These are phyloP conservation scores for Hemichromis elongatus DNA, from an alignment of 2,113 vertebrate genomes.

Conservation along the genomic window DNA sequence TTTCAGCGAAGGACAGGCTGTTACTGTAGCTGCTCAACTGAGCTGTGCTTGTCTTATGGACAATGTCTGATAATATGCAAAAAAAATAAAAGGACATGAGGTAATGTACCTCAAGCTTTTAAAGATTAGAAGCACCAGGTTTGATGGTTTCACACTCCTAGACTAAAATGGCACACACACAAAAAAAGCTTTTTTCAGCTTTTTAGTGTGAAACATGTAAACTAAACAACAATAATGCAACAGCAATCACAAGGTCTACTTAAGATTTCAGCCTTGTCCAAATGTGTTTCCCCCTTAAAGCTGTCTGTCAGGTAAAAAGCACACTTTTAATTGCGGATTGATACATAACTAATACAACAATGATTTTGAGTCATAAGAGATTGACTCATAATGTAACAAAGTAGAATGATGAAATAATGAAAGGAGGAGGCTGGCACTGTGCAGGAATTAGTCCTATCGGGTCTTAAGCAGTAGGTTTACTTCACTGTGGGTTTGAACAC, in stretches of 20 bases:
- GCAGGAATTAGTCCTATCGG: neutral
- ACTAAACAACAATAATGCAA: neutral
- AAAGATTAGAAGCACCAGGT: neutral
- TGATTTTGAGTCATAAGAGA: neutral
- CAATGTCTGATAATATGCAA: constrained; percentile 49
- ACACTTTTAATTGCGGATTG: too few relatives aligned
- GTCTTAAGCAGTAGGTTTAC: neutral
- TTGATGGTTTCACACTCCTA: neutral
- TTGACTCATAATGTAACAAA: neutral
- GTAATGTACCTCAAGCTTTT: neutral
- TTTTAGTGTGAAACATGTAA: neutral
- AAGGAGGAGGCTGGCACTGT: neutral
- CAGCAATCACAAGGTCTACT: neutral
- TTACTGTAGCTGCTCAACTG: neutral
- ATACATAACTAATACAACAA: neutral
- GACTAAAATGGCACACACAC: too few relatives aligned
- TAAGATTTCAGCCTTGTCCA: neutral
- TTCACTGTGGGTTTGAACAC: neutral
- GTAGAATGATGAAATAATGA: neutral
- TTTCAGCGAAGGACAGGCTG: neutral
- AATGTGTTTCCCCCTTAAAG: neutral
- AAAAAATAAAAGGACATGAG: neutral
- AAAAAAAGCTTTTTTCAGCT: neutral
- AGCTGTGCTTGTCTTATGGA: neutral
- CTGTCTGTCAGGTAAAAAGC: neutral